Base-by-base conservation (phyloP, 2,797 vertebrate species). In the Paguma larvata region DNA sequence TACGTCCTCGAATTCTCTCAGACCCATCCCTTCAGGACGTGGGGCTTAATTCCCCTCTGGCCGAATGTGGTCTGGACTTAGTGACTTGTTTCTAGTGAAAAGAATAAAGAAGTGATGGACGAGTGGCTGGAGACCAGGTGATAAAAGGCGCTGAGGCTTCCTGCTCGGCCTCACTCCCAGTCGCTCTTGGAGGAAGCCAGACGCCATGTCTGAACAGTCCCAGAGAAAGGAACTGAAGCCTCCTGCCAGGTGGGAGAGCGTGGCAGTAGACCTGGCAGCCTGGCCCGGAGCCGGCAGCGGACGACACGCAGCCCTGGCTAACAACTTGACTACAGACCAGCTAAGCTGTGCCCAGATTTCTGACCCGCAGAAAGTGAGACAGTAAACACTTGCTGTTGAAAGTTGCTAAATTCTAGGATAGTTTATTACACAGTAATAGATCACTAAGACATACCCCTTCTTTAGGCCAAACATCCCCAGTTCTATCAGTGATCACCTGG, bases 61-160 rank as follows among this genome's bases (percentile, higher is more conserved):
- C 75, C 97, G 67, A 73, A 75, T 82, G 82, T 96, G 82, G 85
- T 91, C 84, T 95, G 82, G 87, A 80, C 88, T 90, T 80, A 89
- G 77, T 85, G 63, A 95, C 84, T 89, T 16, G 68, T 59, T 91
- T 93, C 80, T 93, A 53, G n/a, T 65, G 88, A 86, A 53, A 65
- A 95, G 94, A 89, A 85, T 14, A 56, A 88, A 73, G 63, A 89
- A 67, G 59, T 75, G 34, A 65, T 32, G 51, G 34, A 65, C 32
- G 51, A 85, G 38, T 77, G 59, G 93, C 84, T 88, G 88, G 86
- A 95, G 65, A 78, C 11, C 2, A 95, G 62, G 41, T n/a, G 18
- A 91, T 34, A 67, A 91, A 88, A 96, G 27, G 89, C 48, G 46
- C 21, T 7, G 12, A 59, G 27, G 59, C 79, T 67, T 85, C 77